A percentile compares a stretch with the other conserved stretches of the same genome.
These are phyloP conservation scores for Euzetes globulus DNA, from an alignment of 2,888 invertebrate species.

Conservation along the genomic window DNA sequence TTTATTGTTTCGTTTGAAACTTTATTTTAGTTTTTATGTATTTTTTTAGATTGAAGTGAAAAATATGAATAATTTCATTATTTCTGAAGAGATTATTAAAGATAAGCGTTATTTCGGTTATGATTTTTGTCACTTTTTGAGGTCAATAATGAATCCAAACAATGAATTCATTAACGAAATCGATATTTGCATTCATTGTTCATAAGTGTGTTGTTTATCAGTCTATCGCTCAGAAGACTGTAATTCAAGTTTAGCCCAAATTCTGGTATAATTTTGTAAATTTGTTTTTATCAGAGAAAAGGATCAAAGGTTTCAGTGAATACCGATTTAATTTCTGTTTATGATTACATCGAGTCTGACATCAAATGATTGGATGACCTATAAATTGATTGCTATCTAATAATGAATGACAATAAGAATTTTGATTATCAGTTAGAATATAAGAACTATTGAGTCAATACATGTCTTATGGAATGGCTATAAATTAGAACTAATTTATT, in stretches of 20 bases:
- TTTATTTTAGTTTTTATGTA: too few relatives aligned
- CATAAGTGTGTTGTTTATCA: too few relatives aligned
- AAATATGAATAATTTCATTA: not conserved
- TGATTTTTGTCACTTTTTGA: not conserved
- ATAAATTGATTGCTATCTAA: not conserved
- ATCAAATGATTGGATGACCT: not conserved
- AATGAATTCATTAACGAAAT: constrained; percentile 4
- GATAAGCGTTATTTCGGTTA: not conserved
- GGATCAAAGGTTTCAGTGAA: not conserved
- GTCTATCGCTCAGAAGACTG: too few relatives aligned
- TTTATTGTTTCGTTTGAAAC: too few relatives aligned
- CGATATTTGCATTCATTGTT: not conserved
- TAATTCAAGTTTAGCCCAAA: not conserved
- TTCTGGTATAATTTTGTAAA: not conserved
- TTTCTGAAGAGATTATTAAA: not conserved
- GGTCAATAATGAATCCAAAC: not conserved
- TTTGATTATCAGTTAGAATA: too few relatives aligned
- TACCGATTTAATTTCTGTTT: too few relatives aligned
- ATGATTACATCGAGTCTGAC: too few relatives aligned
- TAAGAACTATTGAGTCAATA: too few relatives aligned
- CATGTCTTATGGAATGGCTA: too few relatives aligned
- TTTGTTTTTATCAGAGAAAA: not conserved
- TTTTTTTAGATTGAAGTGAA: too few relatives aligned
- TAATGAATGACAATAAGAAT: too few relatives aligned
- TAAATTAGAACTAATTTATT: too few relatives aligned